Evolutionary conservation across 2,888 invertebrate species (phyloP).

Genomic region (Drosophila affinis): DNA sequence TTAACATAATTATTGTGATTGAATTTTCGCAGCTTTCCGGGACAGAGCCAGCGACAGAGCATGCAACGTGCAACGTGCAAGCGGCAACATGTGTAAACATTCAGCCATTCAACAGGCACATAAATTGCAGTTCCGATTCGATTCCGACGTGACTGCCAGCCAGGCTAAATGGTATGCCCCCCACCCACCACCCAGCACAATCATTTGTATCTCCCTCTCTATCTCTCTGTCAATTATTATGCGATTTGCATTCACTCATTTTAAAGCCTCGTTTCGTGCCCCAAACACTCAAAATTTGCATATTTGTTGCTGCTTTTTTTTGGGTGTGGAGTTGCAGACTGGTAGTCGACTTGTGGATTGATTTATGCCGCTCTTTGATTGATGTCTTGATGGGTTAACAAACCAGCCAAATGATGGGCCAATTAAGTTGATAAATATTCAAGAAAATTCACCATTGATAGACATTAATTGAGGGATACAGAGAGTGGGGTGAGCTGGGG

Average conservation of each 20-base stretch:
- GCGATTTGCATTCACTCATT: constrained; percentile 66
- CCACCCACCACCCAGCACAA: not conserved
- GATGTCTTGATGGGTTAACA: constrained; percentile 52
- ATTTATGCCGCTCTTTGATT: constrained; percentile 66
- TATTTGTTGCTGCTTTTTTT: constrained; percentile 22
- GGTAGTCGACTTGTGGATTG: constrained; percentile 45
- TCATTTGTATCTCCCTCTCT: not conserved
- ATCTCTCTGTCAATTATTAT: constrained; percentile 63
- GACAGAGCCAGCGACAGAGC: constrained; percentile 29
- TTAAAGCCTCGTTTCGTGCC: constrained; percentile 48
- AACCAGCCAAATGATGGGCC: constrained; percentile 30
- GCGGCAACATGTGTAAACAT: constrained; percentile 46
- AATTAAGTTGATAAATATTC: constrained; percentile 65
- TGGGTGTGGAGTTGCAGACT: constrained; percentile 29
- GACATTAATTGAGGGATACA: constrained; percentile 57
- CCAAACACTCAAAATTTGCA: constrained; percentile 17
- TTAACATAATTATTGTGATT: constrained; percentile 79
- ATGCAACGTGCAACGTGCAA: constrained; percentile 16
- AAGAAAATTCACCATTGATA: constrained; percentile 48
- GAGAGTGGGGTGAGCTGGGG: not conserved
- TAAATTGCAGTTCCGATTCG: constrained; percentile 46
- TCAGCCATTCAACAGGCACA: constrained; percentile 25
- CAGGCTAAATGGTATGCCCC: not conserved
- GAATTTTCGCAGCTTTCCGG: constrained; percentile 55
- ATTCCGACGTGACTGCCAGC: constrained; percentile 44